Conservation (phyloP, 2,797 vertebrate species). For the Rhinophrynus dorsalis region DNA sequence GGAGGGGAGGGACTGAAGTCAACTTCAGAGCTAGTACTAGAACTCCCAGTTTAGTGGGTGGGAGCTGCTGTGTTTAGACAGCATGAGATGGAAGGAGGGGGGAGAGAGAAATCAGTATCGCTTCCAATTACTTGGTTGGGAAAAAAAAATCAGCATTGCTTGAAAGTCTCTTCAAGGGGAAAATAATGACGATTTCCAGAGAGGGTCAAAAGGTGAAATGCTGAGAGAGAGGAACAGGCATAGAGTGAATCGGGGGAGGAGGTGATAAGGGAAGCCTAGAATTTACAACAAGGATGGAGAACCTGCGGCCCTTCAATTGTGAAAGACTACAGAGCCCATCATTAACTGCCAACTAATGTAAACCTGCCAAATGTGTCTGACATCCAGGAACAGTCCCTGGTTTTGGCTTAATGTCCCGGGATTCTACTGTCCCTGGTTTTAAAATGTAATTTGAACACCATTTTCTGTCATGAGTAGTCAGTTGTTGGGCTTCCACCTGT, state of each 20-base stretch:
- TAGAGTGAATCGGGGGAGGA: background rate
- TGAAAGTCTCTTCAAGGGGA: constrained; percentile 1
- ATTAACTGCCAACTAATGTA: too few relatives aligned
- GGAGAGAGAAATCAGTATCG: constrained; percentile 21
- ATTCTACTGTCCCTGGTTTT: too few relatives aligned
- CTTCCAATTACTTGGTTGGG: constrained; percentile 19
- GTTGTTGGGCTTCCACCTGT: too few relatives aligned
- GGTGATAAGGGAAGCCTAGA: constrained; percentile 2
- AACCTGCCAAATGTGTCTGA: too few relatives aligned
- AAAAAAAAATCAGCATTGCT: constrained; percentile 5
- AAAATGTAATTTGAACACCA: too few relatives aligned
- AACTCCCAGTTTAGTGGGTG: constrained; percentile 38
- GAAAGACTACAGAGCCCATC: too few relatives aligned
- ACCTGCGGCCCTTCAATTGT: too few relatives aligned
- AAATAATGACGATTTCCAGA: constrained; percentile 28
- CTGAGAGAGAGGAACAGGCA: constrained; percentile 1
- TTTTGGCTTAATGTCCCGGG: too few relatives aligned
- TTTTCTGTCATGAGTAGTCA: too few relatives aligned
- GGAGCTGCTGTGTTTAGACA: constrained; percentile 40
- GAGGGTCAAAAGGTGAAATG: constrained; percentile 20
- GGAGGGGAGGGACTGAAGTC: constrained; percentile 41
- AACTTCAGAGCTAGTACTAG: constrained; percentile 32
- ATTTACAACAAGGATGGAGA: background rate
- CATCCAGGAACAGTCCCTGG: too few relatives aligned
- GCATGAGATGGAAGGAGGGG: constrained; percentile 14